A percentile compares a stretch with the other conserved stretches of the same genome.
Evolutionary conservation across 2,113 vertebrate species (phyloP).

Genomic region (Cavia aperea): DNA sequence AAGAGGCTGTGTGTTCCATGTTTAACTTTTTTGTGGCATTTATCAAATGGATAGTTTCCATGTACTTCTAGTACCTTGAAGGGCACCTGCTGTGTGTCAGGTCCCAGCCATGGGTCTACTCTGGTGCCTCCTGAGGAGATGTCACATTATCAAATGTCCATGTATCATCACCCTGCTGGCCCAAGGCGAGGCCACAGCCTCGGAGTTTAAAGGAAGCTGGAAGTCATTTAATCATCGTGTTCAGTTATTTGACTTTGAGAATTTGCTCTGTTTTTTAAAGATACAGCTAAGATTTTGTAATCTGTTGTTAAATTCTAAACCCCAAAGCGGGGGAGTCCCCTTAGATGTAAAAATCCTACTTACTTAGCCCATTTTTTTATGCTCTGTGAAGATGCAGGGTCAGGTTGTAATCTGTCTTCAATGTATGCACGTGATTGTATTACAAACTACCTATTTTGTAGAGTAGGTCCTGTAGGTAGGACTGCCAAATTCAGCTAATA

Average conservation of each 20-base stretch:
- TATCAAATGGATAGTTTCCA: conserved; percentile 7
- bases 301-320: conserved; percentile 8
- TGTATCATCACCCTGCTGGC: background rate
- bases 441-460: background rate
- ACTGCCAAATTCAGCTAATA: conserved; percentile 24
- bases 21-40: conserved; percentile 14
- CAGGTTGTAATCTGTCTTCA: background rate
- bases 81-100: background rate
- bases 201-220: background rate
- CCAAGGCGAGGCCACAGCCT: background rate
- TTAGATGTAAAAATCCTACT: background rate
- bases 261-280: conserved; percentile 13
- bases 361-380: background rate
- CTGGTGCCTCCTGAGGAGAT: background rate
- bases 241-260: conserved; percentile 26
- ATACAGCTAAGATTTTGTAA: background rate
- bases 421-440: background rate
- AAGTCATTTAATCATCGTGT: background rate
- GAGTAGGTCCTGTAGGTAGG: background rate
- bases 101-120: background rate
- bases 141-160: background rate
- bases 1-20: background rate
- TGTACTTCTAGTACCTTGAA: background rate
- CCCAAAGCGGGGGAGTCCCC: background rate
- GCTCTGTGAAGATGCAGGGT: background rate